Conservation (phyloP, 2,888 invertebrate genomes). For the Mellilla xanthometata region DNA sequence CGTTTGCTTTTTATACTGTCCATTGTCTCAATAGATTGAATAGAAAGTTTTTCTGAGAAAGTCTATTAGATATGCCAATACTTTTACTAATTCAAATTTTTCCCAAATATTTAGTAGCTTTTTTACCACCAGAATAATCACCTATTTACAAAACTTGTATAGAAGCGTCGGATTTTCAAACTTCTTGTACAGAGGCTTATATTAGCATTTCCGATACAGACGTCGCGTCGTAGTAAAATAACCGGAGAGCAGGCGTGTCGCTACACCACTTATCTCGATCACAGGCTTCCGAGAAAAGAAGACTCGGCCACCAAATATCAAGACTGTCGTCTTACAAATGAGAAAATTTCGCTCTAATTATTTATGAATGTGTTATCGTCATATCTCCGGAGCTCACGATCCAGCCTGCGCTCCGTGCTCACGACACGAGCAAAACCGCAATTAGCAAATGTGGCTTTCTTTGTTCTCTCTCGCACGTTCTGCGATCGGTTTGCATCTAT, state of each 20-base stretch:
- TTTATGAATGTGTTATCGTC: slow-evolving; percentile 83
- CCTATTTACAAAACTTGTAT: too few relatives aligned
- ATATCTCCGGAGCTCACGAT: slow-evolving; percentile 80
- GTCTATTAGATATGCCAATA: slow-evolving; percentile 12
- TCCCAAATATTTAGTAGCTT: too few relatives aligned
- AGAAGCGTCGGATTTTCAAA: background rate
- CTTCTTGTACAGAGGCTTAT: slow-evolving; percentile 6
- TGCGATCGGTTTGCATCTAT: slow-evolving; percentile 68
- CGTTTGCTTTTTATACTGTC: slow-evolving; percentile 47
- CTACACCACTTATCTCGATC: slow-evolving; percentile 72
- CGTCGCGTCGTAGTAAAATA: slow-evolving; percentile 54
- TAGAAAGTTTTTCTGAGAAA: slow-evolving; percentile 28
- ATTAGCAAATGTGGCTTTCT: slow-evolving; percentile 83
- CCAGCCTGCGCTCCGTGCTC: slow-evolving; percentile 77
- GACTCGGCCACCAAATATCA: slow-evolving; percentile 79
- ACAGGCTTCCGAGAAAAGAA: slow-evolving; percentile 71
- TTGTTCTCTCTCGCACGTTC: slow-evolving; percentile 80
- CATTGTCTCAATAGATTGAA: slow-evolving; percentile 32
- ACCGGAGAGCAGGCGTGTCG: slow-evolving; percentile 72
- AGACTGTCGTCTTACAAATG: slow-evolving; percentile 82
- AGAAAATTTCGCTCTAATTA: slow-evolving; percentile 83
- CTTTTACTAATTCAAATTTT: slow-evolving; percentile 8
- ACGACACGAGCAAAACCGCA: slow-evolving; percentile 81
- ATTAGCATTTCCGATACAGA: slow-evolving; percentile 42
- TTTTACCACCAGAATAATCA: too few relatives aligned